Conservation (phyloP, 2,113 vertebrate genomes). For the Nycticebus coucang region DNA sequence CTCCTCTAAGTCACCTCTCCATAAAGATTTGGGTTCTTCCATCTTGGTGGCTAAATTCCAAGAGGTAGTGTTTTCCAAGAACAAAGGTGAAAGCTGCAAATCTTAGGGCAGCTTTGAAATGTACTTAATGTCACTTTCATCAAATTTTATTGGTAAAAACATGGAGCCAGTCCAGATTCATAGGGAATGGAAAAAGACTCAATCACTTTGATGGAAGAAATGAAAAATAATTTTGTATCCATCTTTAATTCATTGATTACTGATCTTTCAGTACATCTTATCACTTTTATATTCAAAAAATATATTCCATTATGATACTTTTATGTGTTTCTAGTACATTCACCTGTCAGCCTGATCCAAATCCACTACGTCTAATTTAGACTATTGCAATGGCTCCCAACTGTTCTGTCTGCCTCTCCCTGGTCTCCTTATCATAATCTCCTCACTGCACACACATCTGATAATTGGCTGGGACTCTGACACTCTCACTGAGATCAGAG, state of each 20-base stretch:
- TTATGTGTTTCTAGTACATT: too few species aligned
- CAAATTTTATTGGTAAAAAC: neutral
- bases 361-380: neutral
- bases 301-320: neutral
- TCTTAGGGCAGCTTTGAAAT: neutral
- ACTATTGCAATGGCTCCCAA: accelerated
- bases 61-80: neutral
- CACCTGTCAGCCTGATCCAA: neutral
- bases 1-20: neutral
- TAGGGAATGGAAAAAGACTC: neutral
- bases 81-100: neutral
- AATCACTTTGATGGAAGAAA: neutral
- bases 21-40: neutral
- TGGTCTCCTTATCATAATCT: accelerated
- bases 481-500: too few species aligned
- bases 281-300: neutral
- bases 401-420: neutral
- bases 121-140: neutral
- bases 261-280: neutral
- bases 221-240: neutral
- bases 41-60: neutral
- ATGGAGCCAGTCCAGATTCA: neutral
- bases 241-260: neutral
- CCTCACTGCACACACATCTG: too few species aligned
- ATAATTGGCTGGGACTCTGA: neutral